Evolutionary conservation across 2,113 vertebrate species (phyloP).

Genomic region (Salvelinus fontinalis): DNA sequence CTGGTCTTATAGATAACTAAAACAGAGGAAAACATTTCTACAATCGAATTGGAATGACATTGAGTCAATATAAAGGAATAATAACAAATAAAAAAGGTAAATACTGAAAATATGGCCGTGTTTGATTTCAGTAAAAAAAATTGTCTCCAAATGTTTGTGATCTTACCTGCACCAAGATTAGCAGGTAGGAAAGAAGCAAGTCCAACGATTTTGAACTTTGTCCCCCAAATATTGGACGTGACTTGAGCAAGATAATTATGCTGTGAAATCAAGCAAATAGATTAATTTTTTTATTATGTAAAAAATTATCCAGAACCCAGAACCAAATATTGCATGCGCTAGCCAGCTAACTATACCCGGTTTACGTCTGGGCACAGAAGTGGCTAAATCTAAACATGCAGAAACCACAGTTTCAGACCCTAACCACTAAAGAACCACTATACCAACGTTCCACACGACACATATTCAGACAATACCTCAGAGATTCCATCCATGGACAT

Average conservation of each 20-base stretch:
- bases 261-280: conserved; percentile 65
- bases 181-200: conserved; percentile 95
- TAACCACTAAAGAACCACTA: too few species aligned
- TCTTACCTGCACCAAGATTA: conserved; percentile 97
- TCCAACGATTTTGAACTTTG: conserved; percentile 99
- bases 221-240: conserved; percentile 99
- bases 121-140: not conserved
- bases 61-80: not conserved
- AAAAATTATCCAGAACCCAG: conserved; percentile 4
- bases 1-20: conserved; percentile 99
- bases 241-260: conserved; percentile 99
- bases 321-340: too few species aligned
- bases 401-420: not conserved
- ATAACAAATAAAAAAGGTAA: not conserved
- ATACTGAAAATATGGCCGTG: too few species aligned
- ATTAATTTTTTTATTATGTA: not conserved
- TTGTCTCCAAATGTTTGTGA: not conserved
- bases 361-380: not conserved
- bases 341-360: not conserved
- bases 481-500: conserved; percentile 94
- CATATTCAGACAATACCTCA: conserved; percentile 76
- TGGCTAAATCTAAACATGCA: not conserved
- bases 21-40: conserved; percentile 20
- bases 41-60: too few species aligned
- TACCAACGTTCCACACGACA: not conserved